Percentiles rank a stretch among this genome's conserved stretches.
phyloP scores from a whole-genome alignment of 1,140 invertebrate species.

The Pogonognathellus flavescens region DNA sequence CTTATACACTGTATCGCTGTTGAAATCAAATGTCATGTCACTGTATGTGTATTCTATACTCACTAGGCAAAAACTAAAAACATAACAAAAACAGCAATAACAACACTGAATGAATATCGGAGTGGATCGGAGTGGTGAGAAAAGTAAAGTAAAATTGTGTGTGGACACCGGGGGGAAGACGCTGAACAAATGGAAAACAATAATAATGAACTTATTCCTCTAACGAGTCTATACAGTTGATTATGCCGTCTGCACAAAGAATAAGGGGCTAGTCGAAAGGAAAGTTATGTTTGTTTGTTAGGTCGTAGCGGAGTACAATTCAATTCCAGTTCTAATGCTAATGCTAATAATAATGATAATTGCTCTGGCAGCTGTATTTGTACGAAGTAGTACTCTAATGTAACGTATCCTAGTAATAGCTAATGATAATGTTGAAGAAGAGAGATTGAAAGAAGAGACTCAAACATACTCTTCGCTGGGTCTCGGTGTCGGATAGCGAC shows the following conservation, averaged over 20 bases:
- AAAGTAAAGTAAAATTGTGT: constrained; percentile 19
- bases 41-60: background rate
- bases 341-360: too few relatives aligned
- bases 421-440: background rate
- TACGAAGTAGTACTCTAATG: too few relatives aligned
- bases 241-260: too few relatives aligned
- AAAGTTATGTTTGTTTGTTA: too few relatives aligned
- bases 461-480: constrained; percentile 66
- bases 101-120: background rate
- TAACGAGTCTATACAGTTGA: too few relatives aligned
- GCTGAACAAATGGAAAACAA: constrained; percentile 11
- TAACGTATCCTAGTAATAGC: too few relatives aligned
- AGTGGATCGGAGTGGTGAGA: background rate
- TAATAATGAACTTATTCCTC: background rate
- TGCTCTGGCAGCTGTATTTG: too few relatives aligned
- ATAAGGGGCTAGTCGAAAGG: too few relatives aligned
- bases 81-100: background rate
- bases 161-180: constrained; percentile 24
- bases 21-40: background rate
- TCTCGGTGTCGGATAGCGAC: constrained; percentile 60
- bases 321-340: too few relatives aligned
- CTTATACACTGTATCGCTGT: background rate
- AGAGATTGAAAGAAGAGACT: background rate
- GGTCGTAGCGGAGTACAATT: too few relatives aligned
- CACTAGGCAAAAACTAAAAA: background rate